These are phyloP conservation scores for Aphelenchoides avenae DNA, from an alignment of 1,140 invertebrate species.

Conservation along the genomic window DNA sequence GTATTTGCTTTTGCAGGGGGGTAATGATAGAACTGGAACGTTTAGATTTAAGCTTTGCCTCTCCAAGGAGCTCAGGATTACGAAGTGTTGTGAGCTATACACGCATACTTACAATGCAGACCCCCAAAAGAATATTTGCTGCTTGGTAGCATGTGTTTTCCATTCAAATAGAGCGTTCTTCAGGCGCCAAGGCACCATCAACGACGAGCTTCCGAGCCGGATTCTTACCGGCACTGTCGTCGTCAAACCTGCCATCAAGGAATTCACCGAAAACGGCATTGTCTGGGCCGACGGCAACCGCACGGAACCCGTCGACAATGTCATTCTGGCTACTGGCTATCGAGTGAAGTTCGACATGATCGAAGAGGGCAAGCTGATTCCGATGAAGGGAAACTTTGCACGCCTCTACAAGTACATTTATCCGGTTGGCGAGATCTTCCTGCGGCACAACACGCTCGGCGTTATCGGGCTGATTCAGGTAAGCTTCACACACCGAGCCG, in stretches of 20 bases:
- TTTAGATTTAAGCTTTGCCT: conserved; percentile 59
- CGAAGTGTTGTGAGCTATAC: no score
- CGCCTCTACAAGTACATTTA: conserved; percentile 62
- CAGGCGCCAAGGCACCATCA: conserved; percentile 59
- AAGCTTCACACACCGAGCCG: no score
- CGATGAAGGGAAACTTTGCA: conserved; percentile 55
- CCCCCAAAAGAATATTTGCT: no score
- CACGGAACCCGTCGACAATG: conserved; percentile 54
- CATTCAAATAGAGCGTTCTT: conserved; percentile 59
- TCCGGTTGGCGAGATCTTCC: conserved; percentile 57
- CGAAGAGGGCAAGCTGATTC: conserved; percentile 35
- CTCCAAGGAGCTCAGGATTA: conserved; percentile 59
- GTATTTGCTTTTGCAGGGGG: no score
- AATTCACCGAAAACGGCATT: conserved; percentile 52
- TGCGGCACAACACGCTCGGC: conserved; percentile 61
- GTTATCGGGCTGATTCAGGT: conserved; percentile 63
- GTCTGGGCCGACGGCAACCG: conserved; percentile 59
- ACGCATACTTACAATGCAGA: no score
- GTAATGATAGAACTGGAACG: no score
- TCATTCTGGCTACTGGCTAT: conserved; percentile 37
- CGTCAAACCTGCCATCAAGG: conserved; percentile 58
- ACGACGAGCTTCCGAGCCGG: conserved; percentile 64
- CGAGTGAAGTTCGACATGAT: conserved; percentile 28
- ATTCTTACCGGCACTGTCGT: conserved; percentile 62
- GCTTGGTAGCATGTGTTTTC: no score